Conservation (phyloP, 2,797 vertebrate species). For the Kryptopterus vitreolus region DNA sequence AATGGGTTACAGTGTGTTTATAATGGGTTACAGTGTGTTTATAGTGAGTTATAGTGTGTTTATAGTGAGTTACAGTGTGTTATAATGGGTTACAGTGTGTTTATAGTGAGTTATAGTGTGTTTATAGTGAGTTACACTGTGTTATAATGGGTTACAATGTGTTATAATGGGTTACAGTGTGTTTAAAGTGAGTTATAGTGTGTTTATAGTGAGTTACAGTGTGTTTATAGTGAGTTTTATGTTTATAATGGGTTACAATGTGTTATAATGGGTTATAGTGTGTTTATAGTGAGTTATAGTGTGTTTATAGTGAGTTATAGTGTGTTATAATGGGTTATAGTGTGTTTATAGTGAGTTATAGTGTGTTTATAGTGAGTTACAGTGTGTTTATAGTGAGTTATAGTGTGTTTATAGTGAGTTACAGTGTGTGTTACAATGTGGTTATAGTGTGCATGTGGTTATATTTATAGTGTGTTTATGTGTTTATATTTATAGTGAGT, state of each 20-base stretch:
- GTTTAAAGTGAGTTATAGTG: background rate
- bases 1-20: too few relatives aligned
- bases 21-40: background rate
- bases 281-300: background rate
- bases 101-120: background rate
- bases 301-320: background rate
- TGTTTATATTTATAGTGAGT: background rate
- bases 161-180: background rate
- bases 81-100: background rate
- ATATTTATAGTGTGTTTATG: background rate
- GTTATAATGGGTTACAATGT: background rate
- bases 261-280: too few relatives aligned
- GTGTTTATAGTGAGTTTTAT: too few relatives aligned
- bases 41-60: background rate
- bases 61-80: background rate
- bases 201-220: too few relatives aligned
- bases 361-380: too few relatives aligned
- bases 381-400: background rate
- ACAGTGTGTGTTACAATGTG: background rate
- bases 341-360: too few relatives aligned
- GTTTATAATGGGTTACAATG: background rate
- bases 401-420: background rate
- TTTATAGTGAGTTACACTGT: background rate
- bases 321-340: background rate
- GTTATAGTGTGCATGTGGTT: background rate